Conservation (phyloP, 2,113 vertebrate species). For the Laticauda colubrina region DNA sequence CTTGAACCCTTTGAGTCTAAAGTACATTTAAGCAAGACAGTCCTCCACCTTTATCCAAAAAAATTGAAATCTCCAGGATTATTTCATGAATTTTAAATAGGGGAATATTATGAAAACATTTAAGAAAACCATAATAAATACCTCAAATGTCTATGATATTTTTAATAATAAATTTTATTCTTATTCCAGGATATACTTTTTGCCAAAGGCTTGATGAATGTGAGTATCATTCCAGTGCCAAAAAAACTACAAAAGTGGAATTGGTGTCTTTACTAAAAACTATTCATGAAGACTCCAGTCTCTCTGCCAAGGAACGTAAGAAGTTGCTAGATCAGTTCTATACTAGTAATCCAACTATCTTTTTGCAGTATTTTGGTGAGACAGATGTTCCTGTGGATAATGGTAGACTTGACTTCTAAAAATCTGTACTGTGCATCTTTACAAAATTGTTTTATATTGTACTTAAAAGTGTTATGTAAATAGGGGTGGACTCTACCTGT, state of each 20-base stretch:
- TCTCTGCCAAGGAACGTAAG: constrained; percentile 87
- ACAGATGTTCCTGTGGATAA: constrained; percentile 71
- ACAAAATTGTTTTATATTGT: constrained; percentile 46
- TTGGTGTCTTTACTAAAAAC: constrained; percentile 80
- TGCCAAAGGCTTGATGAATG: constrained; percentile 78
- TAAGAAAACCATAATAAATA: neutral
- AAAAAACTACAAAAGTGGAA: constrained; percentile 86
- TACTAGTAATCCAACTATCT: constrained; percentile 88
- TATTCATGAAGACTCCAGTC: constrained; percentile 84
- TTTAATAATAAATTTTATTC: constrained; percentile 17
- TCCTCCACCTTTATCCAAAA: neutral
- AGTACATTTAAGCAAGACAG: neutral
- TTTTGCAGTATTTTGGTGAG: constrained; percentile 91
- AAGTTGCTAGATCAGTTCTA: constrained; percentile 88
- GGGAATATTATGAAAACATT: neutral
- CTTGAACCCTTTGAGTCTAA: neutral
- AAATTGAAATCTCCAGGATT: neutral
- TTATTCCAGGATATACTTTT: constrained; percentile 77
- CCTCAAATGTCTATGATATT: neutral
- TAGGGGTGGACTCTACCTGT: neutral
- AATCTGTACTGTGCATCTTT: constrained; percentile 62
- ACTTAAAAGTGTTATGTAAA: constrained; percentile 69
- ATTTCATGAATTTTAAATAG: neutral
- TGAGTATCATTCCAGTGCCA: constrained; percentile 71
- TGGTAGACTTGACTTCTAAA: constrained; percentile 43